Evolutionary conservation across 2,113 vertebrate genomes (phyloP).

Genomic region (Todiramphus chloris): DNA sequence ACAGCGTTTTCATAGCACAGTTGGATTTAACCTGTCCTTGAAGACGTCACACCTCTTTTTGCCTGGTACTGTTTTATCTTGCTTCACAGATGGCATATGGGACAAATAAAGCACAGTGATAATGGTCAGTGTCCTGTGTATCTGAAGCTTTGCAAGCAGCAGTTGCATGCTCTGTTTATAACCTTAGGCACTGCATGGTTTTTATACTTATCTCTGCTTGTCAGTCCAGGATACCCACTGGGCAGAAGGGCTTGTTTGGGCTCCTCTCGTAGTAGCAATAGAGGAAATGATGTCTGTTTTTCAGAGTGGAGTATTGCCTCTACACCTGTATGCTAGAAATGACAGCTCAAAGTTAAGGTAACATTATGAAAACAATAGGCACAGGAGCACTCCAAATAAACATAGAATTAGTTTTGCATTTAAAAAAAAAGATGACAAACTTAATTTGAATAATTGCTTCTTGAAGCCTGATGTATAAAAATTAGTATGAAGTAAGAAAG

Average conservation of each 20-base stretch:
- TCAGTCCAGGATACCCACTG: background rate
- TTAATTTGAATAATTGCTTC: background rate
- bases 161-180: background rate
- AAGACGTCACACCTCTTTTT: slow-evolving; percentile 11
- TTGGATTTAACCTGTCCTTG: slow-evolving; percentile 53
- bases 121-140: background rate
- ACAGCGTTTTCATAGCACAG: background rate
- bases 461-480: background rate
- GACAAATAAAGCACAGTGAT: background rate
- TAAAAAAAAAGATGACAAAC: background rate
- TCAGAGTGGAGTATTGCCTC: background rate
- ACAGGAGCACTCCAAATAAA: background rate
- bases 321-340: background rate
- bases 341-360: background rate
- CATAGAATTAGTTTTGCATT: background rate
- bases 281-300: background rate
- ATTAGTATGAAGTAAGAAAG: background rate
- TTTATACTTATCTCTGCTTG: slow-evolving; percentile 26
- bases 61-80: slow-evolving; percentile 45
- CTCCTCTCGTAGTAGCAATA: background rate
- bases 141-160: background rate
- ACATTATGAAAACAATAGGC: background rate
- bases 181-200: slow-evolving; percentile 5
- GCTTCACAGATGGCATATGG: background rate
- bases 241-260: background rate